phyloP scores from a whole-genome alignment of 1,140 invertebrate species.

The Drosophila kohkoa region DNA sequence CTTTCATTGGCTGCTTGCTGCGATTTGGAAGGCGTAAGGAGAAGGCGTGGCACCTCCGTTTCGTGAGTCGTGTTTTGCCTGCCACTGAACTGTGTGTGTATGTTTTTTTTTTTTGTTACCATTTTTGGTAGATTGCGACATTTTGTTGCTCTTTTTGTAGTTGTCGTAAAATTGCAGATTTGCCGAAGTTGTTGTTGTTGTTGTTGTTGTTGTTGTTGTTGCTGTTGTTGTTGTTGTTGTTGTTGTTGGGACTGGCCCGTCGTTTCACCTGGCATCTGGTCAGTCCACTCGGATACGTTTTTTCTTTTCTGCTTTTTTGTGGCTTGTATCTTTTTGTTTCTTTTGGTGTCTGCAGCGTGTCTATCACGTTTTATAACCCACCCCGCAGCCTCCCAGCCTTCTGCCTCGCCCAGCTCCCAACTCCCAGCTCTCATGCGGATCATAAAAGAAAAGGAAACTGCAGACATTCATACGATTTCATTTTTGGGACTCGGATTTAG shows the following conservation, averaged over 20 bases:
- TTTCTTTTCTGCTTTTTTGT: constrained; percentile 19
- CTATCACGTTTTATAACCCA: constrained; percentile 34
- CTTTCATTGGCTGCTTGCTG: constrained; percentile 24
- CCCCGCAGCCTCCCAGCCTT: not conserved
- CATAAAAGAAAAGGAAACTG: constrained; percentile 50
- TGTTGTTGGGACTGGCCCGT: constrained; percentile 18
- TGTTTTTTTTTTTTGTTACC: constrained; percentile 41
- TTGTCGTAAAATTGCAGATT: no score
- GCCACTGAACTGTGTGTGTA: constrained; percentile 29
- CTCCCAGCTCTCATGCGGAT: not conserved
- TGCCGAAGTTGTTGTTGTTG: constrained; percentile 17
- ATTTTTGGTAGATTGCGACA: constrained; percentile 41
- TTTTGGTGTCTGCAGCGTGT: constrained; percentile 43
- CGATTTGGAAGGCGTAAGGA: not conserved
- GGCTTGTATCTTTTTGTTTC: no score
- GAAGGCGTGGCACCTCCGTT: not conserved
- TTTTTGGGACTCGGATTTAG: constrained; percentile 37
- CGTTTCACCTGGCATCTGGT: constrained; percentile 40
- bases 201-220: constrained; percentile 1
- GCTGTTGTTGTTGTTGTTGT: constrained; percentile 4
- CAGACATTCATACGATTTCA: constrained; percentile 67
- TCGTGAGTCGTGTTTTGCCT: constrained; percentile 5
- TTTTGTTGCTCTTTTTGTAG: constrained; percentile 14
- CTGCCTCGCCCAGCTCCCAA: not conserved
- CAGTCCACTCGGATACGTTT: constrained; percentile 29